A percentile compares a stretch with the other conserved stretches of the same genome.
phyloP scores from a whole-genome alignment of 2,113 vertebrate species.

The Toxostoma redivivum region DNA sequence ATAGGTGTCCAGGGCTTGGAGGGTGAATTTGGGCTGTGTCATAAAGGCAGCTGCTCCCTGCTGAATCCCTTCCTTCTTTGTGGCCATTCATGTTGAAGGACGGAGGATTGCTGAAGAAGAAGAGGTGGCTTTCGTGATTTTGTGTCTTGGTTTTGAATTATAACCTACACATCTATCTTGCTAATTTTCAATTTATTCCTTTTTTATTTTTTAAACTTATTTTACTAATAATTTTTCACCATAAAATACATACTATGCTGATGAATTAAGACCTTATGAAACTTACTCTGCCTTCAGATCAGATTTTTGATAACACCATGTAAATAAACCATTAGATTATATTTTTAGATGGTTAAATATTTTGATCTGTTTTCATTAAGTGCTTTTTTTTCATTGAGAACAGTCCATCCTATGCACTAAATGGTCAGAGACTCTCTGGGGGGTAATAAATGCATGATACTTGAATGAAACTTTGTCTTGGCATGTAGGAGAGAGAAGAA shows the following conservation, averaged over 20 bases:
- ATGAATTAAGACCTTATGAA: not conserved
- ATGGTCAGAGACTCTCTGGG: not conserved
- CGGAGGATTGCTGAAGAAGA: not conserved
- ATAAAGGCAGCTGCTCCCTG: not conserved
- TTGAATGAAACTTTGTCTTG: slow-evolving; percentile 18
- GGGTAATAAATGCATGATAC: not conserved
- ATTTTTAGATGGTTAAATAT: not conserved
- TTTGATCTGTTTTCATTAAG: not conserved
- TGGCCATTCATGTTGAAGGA: not conserved
- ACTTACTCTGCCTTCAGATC: not conserved
- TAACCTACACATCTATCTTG: not conserved
- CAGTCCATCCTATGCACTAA: not conserved
- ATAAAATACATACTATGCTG: not conserved
- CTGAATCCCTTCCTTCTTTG: not conserved
- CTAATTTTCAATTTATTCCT: not conserved
- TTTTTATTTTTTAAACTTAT: not conserved
- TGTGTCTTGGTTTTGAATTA: not conserved
- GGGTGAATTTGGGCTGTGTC: not conserved
- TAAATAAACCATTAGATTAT: not conserved
- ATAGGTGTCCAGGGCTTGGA: not conserved
- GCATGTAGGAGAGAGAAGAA: not conserved
- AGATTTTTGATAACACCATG: not conserved
- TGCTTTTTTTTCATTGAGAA: not conserved
- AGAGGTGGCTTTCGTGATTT: not conserved
- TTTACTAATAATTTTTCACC: not conserved